Evolutionary conservation across 2,797 vertebrate species (phyloP).

Genomic region (Carapus acus): DNA sequence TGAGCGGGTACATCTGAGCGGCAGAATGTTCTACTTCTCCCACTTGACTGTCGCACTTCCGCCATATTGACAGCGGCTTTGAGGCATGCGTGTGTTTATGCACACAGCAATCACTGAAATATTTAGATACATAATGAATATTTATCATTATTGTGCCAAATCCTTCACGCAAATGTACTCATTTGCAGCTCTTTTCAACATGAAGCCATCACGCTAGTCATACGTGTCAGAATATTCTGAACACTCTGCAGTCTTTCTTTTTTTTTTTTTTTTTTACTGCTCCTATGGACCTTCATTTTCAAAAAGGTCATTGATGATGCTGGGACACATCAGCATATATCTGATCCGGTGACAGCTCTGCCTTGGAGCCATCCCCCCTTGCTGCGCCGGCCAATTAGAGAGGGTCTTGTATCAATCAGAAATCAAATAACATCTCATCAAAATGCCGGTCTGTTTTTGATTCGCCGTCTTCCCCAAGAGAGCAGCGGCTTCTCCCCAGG

Average conservation of each 20-base stretch:
- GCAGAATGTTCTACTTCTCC: too few species aligned
- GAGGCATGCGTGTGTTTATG: background rate
- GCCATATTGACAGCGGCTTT: background rate
- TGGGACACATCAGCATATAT: constrained; percentile 52
- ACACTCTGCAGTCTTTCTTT: too few species aligned
- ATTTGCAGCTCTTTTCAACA: constrained; percentile 35
- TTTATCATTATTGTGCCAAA: constrained; percentile 10
- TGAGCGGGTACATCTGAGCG: too few species aligned
- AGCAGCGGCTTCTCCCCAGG: constrained; percentile 22
- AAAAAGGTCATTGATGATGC: constrained; percentile 65
- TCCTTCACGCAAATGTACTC: constrained; percentile 5
- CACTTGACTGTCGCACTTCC: too few species aligned
- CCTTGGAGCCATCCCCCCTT: constrained; percentile 58
- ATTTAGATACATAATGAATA: constrained; percentile 2
- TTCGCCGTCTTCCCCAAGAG: constrained; percentile 39
- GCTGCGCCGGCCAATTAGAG: constrained; percentile 64
- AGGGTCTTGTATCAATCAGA: constrained; percentile 64
- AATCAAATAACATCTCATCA: constrained; percentile 70
- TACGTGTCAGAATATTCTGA: too few species aligned
- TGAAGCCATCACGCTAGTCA: constrained; percentile 9
- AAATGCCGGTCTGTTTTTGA: constrained; percentile 55
- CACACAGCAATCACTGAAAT: constrained; percentile 1
- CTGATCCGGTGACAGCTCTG: constrained; percentile 59
- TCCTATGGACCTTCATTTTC: constrained; percentile 43
- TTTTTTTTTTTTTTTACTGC: background rate